These are phyloP conservation scores for Pygoscelis antarcticus DNA, from an alignment of 2,113 vertebrate species.

Conservation along the genomic window DNA sequence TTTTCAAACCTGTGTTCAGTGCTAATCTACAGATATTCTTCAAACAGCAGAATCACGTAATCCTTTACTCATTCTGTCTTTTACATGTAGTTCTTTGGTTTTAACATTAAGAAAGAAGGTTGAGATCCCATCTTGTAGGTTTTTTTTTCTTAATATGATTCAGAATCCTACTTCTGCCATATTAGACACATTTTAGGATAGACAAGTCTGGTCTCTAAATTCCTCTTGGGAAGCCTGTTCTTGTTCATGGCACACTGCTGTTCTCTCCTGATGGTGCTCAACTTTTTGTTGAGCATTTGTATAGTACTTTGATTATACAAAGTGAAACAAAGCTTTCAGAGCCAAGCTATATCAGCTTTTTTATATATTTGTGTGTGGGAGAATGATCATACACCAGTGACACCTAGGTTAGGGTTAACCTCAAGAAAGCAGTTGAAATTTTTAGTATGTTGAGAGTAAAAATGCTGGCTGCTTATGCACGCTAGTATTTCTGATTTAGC, in stretches of 20 bases:
- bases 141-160: not conserved
- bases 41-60: fast-evolving
- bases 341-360: not conserved
- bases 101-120: not conserved
- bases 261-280: not conserved
- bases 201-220: not conserved
- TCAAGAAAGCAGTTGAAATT: not conserved
- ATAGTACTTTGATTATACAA: not conserved
- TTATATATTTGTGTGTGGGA: not conserved
- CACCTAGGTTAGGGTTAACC: not conserved
- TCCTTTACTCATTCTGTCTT: not conserved
- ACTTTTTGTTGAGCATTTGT: not conserved
- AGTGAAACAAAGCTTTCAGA: not conserved
- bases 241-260: not conserved
- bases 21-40: not conserved
- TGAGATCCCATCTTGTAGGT: not conserved
- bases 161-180: not conserved
- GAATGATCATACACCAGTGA: not conserved
- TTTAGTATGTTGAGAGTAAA: not conserved
- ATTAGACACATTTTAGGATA: not conserved
- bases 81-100: not conserved
- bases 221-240: not conserved
- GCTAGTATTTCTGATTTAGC: not conserved
- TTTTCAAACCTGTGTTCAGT: not conserved
- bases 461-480: not conserved